Base-by-base conservation (phyloP, 2,113 vertebrate genomes). In the Clupea harengus region DNA sequence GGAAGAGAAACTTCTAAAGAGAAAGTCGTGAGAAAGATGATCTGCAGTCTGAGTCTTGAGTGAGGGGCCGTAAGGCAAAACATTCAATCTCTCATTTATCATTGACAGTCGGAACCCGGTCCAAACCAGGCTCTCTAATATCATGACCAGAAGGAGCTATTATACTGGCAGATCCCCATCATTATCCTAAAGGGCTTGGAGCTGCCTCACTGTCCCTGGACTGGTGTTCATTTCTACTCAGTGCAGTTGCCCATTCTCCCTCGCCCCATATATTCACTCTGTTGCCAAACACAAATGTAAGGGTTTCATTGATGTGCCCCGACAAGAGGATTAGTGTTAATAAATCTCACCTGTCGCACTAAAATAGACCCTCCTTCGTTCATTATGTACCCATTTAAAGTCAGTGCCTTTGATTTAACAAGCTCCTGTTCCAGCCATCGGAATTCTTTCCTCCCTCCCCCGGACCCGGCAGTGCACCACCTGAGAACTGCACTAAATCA, bases 341-440 rank as follows among this genome's bases (percentile, higher is more conserved):
- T 45, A 84, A n/a, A 52, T 49, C 28, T 22, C 45, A 45, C 47
- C 17, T 80, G 17, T 4, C 7, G 39, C 45, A 80, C 47, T 11
- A 15, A 39, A 85, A 81, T 54, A 9, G 72, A 81, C 52, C 10
- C 45, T 84, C 49, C 44, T 10, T 81, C 78, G 5, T 50, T 13
- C 72, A 78, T 78, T 78, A 78, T 78, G 8, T 32, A 32, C 10
- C 72, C 25, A 32, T 78, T 28, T 78, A 32, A 32, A 78, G 72
- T 78, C 72, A 78, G 18, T 39, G 32, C 20, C 20, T 81, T 81
- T 85, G 84, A 85, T 85, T 47, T 85, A 22, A 49, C 32, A 8
- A 20, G 28, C 45, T 17, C 44, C 64, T 67, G 25, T 28, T 67
- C n/a, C 64, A 67, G 7, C 64, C 64, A 25, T 8, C 28, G 64